phyloP scores from a whole-genome alignment of 2,888 invertebrate species.

The Ophion ventricosus region DNA sequence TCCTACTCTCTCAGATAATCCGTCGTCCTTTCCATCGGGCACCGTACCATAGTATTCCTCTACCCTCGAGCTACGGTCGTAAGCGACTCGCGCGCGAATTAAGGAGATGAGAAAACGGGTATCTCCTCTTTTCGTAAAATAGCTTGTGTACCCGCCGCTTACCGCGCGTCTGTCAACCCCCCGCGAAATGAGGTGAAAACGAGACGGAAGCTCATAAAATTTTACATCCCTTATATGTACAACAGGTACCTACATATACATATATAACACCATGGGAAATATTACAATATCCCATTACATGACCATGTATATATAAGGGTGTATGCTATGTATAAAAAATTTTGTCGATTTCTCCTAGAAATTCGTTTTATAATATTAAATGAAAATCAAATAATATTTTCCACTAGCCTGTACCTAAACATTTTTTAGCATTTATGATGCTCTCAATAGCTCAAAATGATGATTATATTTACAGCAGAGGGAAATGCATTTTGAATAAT shows the following conservation, averaged over 20 bases:
- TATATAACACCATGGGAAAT: neutral
- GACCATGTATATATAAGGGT: neutral
- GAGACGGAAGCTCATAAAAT: conserved; percentile 47
- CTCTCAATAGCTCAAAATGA: neutral
- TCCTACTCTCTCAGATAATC: conserved; percentile 28
- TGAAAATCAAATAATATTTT: neutral
- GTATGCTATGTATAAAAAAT: neutral
- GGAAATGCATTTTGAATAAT: neutral
- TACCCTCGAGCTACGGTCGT: conserved; percentile 23
- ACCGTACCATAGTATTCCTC: conserved; percentile 18
- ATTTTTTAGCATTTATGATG: neutral
- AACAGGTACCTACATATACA: conserved; percentile 10
- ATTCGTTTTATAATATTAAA: neutral
- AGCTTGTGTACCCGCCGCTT: neutral
- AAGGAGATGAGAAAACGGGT: conserved; percentile 54
- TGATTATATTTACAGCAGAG: neutral
- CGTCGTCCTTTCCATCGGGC: conserved; percentile 48
- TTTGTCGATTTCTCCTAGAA: neutral
- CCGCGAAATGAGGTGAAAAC: conserved; percentile 44
- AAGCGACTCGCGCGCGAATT: conserved; percentile 55
- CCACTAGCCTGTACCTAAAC: neutral
- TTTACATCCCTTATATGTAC: conserved; percentile 12
- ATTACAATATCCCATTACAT: neutral
- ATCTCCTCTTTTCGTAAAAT: conserved; percentile 7
- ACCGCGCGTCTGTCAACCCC: conserved; percentile 36